Conservation (phyloP, 1,140 invertebrate species). For the Neoseiulus cucumeris region DNA sequence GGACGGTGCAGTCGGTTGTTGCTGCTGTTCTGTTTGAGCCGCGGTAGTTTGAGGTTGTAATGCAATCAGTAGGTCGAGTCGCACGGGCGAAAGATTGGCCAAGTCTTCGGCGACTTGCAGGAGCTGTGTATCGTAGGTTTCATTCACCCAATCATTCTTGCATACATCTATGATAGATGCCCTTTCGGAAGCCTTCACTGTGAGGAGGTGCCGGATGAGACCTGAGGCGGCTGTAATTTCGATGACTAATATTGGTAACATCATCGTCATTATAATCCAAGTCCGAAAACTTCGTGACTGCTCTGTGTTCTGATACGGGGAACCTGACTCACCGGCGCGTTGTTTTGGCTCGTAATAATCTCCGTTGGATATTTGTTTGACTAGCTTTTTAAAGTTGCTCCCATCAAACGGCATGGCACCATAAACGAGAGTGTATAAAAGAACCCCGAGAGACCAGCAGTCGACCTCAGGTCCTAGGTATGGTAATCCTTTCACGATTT, state of each 20-base stretch:
- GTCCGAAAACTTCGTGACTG: background rate
- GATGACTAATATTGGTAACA: slow-evolving; percentile 16
- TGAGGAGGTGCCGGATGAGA: slow-evolving; percentile 79
- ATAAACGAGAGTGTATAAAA: slow-evolving; percentile 92
- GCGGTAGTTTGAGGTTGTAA: background rate
- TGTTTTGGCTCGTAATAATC: slow-evolving; percentile 92
- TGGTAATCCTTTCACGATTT: slow-evolving; percentile 92
- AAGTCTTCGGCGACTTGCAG: slow-evolving; percentile 64
- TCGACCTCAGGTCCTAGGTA: slow-evolving; percentile 86
- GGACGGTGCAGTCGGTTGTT: too few relatives aligned
- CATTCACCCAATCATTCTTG: slow-evolving; percentile 75
- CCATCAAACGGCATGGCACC: slow-evolving; percentile 99
- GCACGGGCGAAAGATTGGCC: slow-evolving; percentile 66
- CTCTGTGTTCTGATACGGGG: background rate
- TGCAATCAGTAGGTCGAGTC: slow-evolving; percentile 55
- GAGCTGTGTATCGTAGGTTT: slow-evolving; percentile 59
- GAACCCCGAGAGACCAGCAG: slow-evolving; percentile 90
- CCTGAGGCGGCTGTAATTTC: slow-evolving; percentile 60
- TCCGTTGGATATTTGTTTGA: slow-evolving; percentile 87
- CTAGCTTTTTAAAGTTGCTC: slow-evolving; percentile 86
- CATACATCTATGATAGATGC: slow-evolving; percentile 86
- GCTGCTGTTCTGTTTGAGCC: background rate
- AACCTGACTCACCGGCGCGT: slow-evolving; percentile 51
- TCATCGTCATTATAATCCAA: background rate
- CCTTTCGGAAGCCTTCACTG: slow-evolving; percentile 63